phyloP scores from a whole-genome alignment of 2,113 vertebrate genomes.

The Psammodynastes pulverulentus region DNA sequence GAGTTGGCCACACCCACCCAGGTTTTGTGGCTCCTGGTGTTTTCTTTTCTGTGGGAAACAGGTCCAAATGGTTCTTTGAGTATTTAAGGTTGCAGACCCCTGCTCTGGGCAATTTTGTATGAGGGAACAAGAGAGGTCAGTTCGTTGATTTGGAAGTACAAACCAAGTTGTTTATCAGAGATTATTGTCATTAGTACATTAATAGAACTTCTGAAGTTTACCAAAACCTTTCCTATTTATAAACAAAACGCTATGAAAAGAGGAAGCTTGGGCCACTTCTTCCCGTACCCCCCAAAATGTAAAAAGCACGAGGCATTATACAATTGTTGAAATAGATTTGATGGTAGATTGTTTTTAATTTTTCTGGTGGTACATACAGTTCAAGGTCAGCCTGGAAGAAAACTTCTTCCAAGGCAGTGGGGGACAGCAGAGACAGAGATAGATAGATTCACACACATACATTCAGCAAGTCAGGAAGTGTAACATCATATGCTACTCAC shows the following conservation, averaged over 20 bases:
- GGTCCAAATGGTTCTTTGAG: too few species aligned
- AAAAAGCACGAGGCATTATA: background rate
- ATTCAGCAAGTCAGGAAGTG: background rate
- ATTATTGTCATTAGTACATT: background rate
- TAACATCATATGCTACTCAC: constrained; percentile 28
- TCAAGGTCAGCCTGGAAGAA: constrained; percentile 43
- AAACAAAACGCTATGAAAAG: background rate
- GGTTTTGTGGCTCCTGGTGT: too few species aligned
- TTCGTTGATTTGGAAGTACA: background rate
- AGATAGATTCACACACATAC: background rate
- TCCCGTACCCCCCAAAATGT: constrained; percentile 22
- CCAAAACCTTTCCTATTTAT: background rate
- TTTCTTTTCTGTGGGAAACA: too few species aligned
- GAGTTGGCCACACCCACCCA: too few species aligned
- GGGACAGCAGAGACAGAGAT: accelerated
- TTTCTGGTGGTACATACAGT: constrained; percentile 50
- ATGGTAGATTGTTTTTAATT: background rate
- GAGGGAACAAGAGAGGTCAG: background rate
- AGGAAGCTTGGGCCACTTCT: constrained; percentile 39
- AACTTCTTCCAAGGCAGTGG: constrained; percentile 20
- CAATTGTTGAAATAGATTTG: constrained; percentile 40
- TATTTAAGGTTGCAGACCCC: too few species aligned
- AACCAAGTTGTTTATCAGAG: background rate
- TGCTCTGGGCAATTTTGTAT: background rate
- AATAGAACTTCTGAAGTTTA: background rate